Conservation (phyloP, 2,888 invertebrate genomes). For the Rhagium mordax region DNA sequence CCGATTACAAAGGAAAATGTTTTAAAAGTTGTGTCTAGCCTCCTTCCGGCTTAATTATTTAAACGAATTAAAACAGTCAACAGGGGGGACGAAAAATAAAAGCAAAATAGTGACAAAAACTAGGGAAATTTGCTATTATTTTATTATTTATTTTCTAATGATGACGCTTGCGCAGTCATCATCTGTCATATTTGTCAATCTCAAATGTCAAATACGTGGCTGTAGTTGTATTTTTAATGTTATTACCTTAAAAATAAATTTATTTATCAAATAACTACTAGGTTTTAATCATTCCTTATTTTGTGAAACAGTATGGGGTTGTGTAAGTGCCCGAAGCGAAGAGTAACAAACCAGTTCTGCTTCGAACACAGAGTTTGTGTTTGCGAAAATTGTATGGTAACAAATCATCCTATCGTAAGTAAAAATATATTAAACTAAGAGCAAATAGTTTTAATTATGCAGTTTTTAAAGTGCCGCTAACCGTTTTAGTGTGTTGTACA, state of each 20-base stretch:
- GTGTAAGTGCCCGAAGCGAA: constrained; percentile 97
- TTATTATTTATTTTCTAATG: too few species aligned
- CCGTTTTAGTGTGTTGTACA: constrained; percentile 94
- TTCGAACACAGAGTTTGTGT: constrained; percentile 99
- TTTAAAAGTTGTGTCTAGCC: constrained; percentile 78
- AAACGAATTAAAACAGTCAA: not conserved
- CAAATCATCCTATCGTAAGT: constrained; percentile 93
- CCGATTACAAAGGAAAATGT: constrained; percentile 79
- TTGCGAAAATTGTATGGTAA: constrained; percentile 98
- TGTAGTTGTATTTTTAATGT: constrained; percentile 6
- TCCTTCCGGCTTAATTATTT: constrained; percentile 72
- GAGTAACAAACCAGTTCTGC: constrained; percentile 98
- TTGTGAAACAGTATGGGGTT: constrained; percentile 84
- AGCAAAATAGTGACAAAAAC: not conserved
- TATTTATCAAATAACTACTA: not conserved
- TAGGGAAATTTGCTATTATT: not conserved
- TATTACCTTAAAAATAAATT: not conserved
- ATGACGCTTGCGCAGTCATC: not conserved
- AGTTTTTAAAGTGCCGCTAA: not conserved
- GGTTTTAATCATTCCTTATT: not conserved
- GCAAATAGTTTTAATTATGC: not conserved
- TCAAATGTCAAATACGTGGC: constrained; percentile 31
- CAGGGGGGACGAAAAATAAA: not conserved
- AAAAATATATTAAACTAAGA: constrained; percentile 15
- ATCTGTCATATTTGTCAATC: not conserved